phyloP scores from a whole-genome alignment of 2,113 vertebrate genomes.

The Gallinago jamesoni region DNA sequence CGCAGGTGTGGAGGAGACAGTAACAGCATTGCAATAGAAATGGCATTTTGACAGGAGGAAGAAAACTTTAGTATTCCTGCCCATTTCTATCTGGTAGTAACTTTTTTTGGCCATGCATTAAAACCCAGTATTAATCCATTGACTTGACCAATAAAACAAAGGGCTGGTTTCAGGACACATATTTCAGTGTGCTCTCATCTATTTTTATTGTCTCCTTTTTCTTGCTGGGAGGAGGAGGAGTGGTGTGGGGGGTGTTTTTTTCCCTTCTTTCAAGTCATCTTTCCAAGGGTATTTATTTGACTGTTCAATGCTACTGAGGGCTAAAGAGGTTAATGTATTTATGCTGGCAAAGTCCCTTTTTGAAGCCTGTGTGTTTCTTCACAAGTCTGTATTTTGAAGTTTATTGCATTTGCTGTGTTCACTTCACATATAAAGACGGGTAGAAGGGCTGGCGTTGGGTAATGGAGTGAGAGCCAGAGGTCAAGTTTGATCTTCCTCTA shows the following conservation, averaged over 20 bases:
- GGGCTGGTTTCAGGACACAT: not conserved
- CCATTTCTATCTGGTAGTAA: not conserved
- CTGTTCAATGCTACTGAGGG: not conserved
- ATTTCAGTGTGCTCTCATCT: not conserved
- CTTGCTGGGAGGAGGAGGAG: not conserved
- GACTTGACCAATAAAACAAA: not conserved
- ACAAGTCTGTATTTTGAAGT: not conserved
- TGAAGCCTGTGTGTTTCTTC: not conserved
- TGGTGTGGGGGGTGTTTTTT: too few species aligned
- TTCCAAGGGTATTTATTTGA: not conserved
- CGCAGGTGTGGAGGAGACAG: not conserved
- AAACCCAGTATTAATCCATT: not conserved
- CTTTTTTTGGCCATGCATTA: not conserved
- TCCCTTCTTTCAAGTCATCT: not conserved
- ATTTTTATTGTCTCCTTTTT: not conserved
- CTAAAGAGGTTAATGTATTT: not conserved
- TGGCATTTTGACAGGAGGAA: not conserved
- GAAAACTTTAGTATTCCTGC: not conserved
- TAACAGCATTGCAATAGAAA: not conserved
- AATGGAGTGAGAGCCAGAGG: not conserved
- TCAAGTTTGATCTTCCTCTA: not conserved
- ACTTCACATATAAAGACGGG: not conserved
- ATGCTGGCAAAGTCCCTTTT: not conserved
- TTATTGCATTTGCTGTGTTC: not conserved
- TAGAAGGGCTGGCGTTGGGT: not conserved